Percentiles rank a stretch among this genome's conserved stretches.
Evolutionary conservation across 2,797 vertebrate genomes (phyloP).

Genomic region (Cirrhinus mrigala): DNA sequence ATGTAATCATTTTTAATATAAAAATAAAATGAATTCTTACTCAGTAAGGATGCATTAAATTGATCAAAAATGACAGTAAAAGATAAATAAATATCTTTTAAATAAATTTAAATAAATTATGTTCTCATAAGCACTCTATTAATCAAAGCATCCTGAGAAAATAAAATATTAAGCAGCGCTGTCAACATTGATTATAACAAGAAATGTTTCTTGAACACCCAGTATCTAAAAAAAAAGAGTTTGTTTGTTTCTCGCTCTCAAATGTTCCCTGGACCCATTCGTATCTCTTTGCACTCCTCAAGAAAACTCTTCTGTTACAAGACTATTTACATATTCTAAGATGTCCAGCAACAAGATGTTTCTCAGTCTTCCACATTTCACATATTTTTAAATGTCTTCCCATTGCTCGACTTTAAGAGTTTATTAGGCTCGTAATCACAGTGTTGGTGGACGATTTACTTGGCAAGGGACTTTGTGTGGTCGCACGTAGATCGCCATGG

Average conservation of each 20-base stretch:
- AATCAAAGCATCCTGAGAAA: neutral
- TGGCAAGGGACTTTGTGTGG: slow-evolving; percentile 41
- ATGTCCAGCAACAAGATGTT: neutral
- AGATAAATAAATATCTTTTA: too few relatives aligned
- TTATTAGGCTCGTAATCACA: slow-evolving; percentile 50
- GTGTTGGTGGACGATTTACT: slow-evolving; percentile 49
- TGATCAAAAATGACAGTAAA: neutral
- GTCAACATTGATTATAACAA: neutral
- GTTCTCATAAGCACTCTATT: neutral
- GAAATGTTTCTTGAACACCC: neutral
- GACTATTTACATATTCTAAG: too few relatives aligned
- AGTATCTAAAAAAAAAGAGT: neutral
- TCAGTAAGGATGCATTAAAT: neutral
- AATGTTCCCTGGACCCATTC: neutral
- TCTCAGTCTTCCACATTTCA: slow-evolving; percentile 13
- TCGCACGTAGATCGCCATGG: slow-evolving; percentile 56
- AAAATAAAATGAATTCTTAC: neutral
- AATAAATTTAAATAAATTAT: neutral
- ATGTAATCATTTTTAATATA: too few relatives aligned
- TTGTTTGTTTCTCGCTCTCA: neutral
- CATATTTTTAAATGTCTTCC: neutral
- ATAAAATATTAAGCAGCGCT: neutral
- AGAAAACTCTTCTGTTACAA: neutral
- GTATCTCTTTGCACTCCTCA: neutral
- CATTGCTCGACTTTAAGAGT: slow-evolving; percentile 43